Conservation (phyloP, 2,113 vertebrate genomes). For the Cisticola juncidis region DNA sequence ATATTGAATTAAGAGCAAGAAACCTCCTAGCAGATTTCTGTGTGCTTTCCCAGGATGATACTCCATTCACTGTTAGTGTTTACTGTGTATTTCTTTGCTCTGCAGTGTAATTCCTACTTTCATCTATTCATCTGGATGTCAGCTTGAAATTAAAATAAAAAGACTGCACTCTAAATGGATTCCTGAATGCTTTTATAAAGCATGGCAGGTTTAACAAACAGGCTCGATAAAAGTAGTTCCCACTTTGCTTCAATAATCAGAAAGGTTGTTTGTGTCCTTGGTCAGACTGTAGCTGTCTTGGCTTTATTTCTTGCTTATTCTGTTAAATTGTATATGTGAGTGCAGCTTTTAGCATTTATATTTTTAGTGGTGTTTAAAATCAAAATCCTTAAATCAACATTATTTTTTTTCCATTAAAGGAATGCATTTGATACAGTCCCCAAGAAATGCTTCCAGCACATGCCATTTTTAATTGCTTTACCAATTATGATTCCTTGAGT, state of each 20-base stretch:
- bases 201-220: conserved; percentile 59
- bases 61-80: conserved; percentile 1
- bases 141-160: conserved; percentile 67
- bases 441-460: not conserved
- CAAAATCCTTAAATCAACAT: conserved; percentile 29
- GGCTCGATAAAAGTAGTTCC: conserved; percentile 49
- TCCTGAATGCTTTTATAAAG: conserved; percentile 44
- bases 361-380: conserved; percentile 25
- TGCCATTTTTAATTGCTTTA: conserved; percentile 59
- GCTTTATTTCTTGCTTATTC: conserved; percentile 49
- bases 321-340: not conserved
- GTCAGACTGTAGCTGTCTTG: not conserved
- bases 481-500: conserved; percentile 24
- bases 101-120: conserved; percentile 35
- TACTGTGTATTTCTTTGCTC: conserved; percentile 4
- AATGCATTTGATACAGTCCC: not conserved
- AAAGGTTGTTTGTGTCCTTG: conserved; percentile 47
- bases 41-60: not conserved
- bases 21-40: not conserved
- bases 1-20: not conserved
- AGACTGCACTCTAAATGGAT: conserved; percentile 38
- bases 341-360: conserved; percentile 24
- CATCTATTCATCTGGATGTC: conserved; percentile 41
- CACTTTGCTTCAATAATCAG: conserved; percentile 50
- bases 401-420: not conserved